These are phyloP conservation scores for Cheilosia grossa DNA, from an alignment of 2,888 invertebrate species.

Conservation along the genomic window DNA sequence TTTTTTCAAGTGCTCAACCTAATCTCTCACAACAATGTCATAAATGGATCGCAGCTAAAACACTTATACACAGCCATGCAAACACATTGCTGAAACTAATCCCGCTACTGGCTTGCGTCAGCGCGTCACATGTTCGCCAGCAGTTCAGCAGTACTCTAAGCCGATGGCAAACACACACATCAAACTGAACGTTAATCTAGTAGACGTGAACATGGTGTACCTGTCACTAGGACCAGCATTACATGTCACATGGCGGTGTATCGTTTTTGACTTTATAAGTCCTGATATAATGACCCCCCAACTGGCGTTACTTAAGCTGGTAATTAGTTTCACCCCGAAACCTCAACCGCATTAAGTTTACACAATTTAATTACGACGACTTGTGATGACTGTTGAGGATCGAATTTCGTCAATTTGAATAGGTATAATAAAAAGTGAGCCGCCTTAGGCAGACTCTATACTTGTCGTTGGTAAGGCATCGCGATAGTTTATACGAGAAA, in stretches of 20 bases:
- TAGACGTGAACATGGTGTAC: constrained; percentile 16
- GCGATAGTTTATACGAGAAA: constrained; percentile 10
- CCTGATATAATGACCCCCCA: constrained; percentile 22
- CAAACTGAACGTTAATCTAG: constrained; percentile 3
- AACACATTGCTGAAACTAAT: constrained; percentile 8
- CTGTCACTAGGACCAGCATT: neutral
- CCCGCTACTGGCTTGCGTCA: constrained; percentile 32
- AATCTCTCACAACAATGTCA: constrained; percentile 12
- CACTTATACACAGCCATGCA: neutral
- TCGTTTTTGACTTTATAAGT: neutral
- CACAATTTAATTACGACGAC: constrained; percentile 49
- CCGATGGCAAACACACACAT: constrained; percentile 24
- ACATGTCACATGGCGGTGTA: neutral
- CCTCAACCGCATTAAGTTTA: constrained; percentile 55
- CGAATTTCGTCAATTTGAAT: constrained; percentile 24
- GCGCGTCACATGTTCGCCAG: constrained; percentile 28
- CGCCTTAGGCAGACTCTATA: neutral
- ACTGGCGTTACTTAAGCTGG: constrained; percentile 19
- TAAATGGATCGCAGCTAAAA: constrained; percentile 3
- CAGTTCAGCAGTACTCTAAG: constrained; percentile 18
- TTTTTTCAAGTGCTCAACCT: neutral
- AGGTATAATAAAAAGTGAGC: constrained; percentile 49
- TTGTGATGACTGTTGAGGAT: constrained; percentile 7
- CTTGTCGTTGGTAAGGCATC: constrained; percentile 29
- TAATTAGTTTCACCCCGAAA: constrained; percentile 41